These are phyloP conservation scores for Parazoanthus swiftii DNA, from an alignment of 92 coral and sea anemone genomes.

Conservation along the genomic window DNA sequence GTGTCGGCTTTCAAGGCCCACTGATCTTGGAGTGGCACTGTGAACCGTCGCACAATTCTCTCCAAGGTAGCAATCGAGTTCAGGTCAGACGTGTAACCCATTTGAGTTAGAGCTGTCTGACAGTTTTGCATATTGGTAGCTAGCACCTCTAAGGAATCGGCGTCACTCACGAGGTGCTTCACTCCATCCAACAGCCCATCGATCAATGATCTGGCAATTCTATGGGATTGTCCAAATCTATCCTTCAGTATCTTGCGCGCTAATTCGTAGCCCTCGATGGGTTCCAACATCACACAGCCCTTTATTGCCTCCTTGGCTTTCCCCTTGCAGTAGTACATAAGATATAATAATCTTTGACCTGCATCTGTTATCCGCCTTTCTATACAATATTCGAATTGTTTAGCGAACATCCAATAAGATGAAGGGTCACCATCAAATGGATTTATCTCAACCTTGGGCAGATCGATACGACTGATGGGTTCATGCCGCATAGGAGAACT, in stretches of 20 bases:
- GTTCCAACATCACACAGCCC: conserved; percentile 57
- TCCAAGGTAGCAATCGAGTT: conserved; percentile 53
- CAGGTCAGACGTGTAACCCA: conserved; percentile 53
- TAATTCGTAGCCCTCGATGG: conserved; percentile 39
- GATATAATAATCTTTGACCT: conserved; percentile 42
- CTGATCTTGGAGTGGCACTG: conserved; percentile 52
- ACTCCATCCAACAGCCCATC: conserved; percentile 45
- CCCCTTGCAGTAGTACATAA: conserved; percentile 58
- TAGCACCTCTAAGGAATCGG: conserved; percentile 46
- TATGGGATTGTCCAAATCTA: conserved; percentile 60
- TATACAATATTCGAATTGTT: conserved; percentile 53
- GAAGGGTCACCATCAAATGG: conserved; percentile 59
- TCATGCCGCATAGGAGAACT: not conserved
- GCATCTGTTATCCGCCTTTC: conserved; percentile 24
- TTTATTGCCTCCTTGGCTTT: no score
- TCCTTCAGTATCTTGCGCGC: conserved; percentile 44
- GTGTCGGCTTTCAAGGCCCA: conserved; percentile 58
- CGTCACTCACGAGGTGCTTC: conserved; percentile 38
- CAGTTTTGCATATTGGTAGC: conserved; percentile 66
- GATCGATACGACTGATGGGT: conserved; percentile 13
- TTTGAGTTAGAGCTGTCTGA: conserved; percentile 28
- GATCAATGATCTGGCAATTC: conserved; percentile 43
- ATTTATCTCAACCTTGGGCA: conserved; percentile 56
- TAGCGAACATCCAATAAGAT: conserved; percentile 51
- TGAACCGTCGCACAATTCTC: conserved; percentile 52